These are phyloP conservation scores for Metaphire vulgaris DNA, from an alignment of 1,140 invertebrate genomes.

Conservation along the genomic window DNA sequence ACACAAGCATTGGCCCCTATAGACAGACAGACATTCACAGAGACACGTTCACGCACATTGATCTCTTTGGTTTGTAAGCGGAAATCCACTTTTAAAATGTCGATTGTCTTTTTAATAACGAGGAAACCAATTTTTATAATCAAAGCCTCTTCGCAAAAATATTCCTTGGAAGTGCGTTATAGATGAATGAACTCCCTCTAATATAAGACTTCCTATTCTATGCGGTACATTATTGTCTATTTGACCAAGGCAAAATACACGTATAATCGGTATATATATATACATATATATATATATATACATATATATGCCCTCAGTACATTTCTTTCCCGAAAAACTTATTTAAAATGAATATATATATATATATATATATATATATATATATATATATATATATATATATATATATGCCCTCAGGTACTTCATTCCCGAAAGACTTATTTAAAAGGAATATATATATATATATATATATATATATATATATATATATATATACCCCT, in stretches of 20 bases:
- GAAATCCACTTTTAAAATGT: too few relatives aligned
- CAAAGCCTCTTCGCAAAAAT: too few relatives aligned
- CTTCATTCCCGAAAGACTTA: not conserved
- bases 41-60: not conserved
- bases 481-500: not conserved
- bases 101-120: too few relatives aligned
- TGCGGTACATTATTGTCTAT: not conserved
- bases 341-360: not conserved
- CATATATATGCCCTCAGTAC: not conserved
- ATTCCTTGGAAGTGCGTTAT: too few relatives aligned
- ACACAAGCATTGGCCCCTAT: not conserved
- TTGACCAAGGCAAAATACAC: not conserved
- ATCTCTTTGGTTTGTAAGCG: not conserved
- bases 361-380: slow-evolving; percentile 1
- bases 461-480: slow-evolving; percentile 1
- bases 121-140: too few relatives aligned
- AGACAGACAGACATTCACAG: not conserved
- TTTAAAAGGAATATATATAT: not conserved
- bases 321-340: not conserved
- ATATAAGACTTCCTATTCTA: too few relatives aligned
- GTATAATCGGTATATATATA: not conserved
- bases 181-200: too few relatives aligned
- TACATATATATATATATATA: not conserved
- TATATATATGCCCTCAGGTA: not conserved
- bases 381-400: slow-evolving; percentile 1